Conservation (phyloP, 2,888 invertebrate species). For the Callimorpha dominula region DNA sequence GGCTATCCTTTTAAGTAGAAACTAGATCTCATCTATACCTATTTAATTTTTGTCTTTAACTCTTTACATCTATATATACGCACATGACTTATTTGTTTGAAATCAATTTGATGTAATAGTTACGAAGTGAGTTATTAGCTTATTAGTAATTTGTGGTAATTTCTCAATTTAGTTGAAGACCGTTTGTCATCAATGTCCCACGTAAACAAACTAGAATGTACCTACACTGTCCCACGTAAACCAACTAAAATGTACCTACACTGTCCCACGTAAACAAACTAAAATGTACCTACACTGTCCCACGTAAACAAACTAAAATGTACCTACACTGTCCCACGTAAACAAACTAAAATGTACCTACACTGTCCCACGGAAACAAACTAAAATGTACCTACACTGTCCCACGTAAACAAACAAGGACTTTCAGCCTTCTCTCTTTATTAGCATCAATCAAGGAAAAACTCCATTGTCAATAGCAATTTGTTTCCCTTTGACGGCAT, state of each 20-base stretch:
- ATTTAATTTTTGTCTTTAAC: not conserved
- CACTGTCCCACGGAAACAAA: not conserved
- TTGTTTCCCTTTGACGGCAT: not conserved
- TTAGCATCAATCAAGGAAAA: not conserved
- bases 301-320: not conserved
- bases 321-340: not conserved
- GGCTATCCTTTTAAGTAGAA: not conserved
- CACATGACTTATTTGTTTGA: not conserved
- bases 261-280: not conserved
- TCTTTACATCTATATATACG: not conserved
- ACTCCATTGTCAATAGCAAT: not conserved
- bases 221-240: not conserved
- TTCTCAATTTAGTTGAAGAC: not conserved
- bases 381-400: not conserved
- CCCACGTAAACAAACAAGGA: not conserved
- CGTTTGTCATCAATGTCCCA: slow-evolving; percentile 3
- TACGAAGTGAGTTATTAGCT: slow-evolving; percentile 9
- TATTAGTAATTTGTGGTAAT: slow-evolving; percentile 9
- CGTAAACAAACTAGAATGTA: not conserved
- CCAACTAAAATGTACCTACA: not conserved
- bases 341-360: not conserved
- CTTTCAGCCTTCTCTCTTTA: not conserved
- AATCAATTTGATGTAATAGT: slow-evolving; percentile 13
- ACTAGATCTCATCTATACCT: not conserved
- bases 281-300: not conserved